Evolutionary conservation across 2,888 invertebrate genomes (phyloP), one percentile per base, ranked within the genome.

Genomic region (Pammene fasciana): DNA sequence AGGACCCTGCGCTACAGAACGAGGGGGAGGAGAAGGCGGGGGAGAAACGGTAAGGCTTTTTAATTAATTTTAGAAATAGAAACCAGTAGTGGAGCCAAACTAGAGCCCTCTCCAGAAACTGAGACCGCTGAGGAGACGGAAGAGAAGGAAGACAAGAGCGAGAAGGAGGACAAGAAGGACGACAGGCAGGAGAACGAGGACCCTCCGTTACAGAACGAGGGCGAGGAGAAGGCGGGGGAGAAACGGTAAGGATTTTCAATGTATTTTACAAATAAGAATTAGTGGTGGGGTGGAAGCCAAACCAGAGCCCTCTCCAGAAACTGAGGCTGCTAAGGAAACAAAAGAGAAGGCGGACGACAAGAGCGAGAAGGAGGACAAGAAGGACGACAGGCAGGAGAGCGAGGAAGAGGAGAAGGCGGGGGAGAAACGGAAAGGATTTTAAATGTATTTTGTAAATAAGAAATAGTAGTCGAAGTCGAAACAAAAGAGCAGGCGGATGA

Each of bases 281-380:
- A 9, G 50, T 9, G 0, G 50, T 18, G 0, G 62, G 0, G 50
- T 18, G 0, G 62, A 65, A 13, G 16, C 38, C 36, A 55, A 55
- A n/a, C 48, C 57, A 43, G 52, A 59, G 34, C 52, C 60, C 13
- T 10, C 45, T 38, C 52, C 59, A 41, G 14, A 62, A 13, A 26
- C 34, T 13, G 68, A 70, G 57, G 52, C 61, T 0, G 57, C 50
- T 11, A 36, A 8, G n/a, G 52, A 52, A 18, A 43, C 50, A 14
- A 41, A 38, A 14, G 59, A 59, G 59, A 65, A 26, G 18, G 45
- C 41, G 34, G 45, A 52, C 13, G 45, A 34, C n/a, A 26, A 54
- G 67, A 72, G 55, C 59, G 74, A 13, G 68, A 67, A 43, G 26
- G n/a, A n/a, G n/a, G n/a, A n/a, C 26, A 26, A 26, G 26, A n/a